Conservation (phyloP, 2,888 invertebrate genomes). For the Sipha maydis region DNA sequence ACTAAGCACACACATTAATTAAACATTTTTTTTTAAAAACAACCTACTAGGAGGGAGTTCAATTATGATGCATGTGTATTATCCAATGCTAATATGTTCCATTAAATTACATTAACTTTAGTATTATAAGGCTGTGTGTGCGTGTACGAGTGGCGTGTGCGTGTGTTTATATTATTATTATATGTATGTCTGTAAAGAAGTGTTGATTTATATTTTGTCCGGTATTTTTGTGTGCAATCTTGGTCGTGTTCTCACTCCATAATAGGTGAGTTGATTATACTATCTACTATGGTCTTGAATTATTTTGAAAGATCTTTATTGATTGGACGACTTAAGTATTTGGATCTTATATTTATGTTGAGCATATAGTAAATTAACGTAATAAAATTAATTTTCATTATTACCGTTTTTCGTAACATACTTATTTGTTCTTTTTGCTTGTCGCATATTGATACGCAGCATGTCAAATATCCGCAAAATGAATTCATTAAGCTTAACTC, state of each 20-base stretch:
- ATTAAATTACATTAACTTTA: slow-evolving; percentile 8
- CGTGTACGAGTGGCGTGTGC: not conserved
- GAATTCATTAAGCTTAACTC: not conserved
- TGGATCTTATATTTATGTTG: not conserved
- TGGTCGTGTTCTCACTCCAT: slow-evolving; percentile 46
- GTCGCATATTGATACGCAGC: not conserved
- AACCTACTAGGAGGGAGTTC: not conserved
- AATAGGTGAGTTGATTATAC: not conserved
- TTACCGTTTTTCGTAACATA: not conserved
- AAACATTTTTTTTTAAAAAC: not conserved
- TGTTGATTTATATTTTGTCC: slow-evolving; percentile 35
- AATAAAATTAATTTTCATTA: not conserved
- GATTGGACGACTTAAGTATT: not conserved
- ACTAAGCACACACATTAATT: slow-evolving; percentile 6
- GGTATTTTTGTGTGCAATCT: slow-evolving; percentile 57
- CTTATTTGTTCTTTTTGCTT: not conserved
- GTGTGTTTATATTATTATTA: not conserved
- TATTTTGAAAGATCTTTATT: not conserved
- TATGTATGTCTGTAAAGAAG: not conserved
- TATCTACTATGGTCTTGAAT: not conserved
- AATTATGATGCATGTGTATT: slow-evolving; percentile 24
- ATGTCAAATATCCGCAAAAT: not conserved
- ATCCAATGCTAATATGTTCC: not conserved
- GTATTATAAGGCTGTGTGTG: slow-evolving; percentile 10
- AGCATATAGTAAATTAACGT: no score